These are phyloP conservation scores for Holothuria scabra DNA, from an alignment of 53 echinoderm and acorn worm species.

Conservation along the genomic window DNA sequence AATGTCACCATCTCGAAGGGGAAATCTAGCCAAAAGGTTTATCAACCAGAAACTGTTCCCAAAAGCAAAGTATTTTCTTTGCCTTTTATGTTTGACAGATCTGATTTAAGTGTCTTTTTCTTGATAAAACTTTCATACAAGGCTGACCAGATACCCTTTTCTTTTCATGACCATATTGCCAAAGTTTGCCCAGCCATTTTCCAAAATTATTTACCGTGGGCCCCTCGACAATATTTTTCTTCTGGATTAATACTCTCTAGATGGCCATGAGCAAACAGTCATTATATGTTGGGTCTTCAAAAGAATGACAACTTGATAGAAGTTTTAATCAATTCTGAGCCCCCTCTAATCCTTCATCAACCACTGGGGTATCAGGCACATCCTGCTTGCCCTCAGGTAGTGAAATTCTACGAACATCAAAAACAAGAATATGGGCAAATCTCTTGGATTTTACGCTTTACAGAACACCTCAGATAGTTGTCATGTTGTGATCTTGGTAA, in stretches of 20 bases:
- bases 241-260: neutral
- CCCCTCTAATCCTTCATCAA: slow-evolving; percentile 14
- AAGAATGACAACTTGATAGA: slow-evolving; percentile 44
- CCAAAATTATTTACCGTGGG: no score
- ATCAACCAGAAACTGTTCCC: no score
- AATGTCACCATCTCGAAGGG: no score
- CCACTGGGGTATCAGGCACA: slow-evolving; percentile 22
- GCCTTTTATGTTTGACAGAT: no score
- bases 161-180: no score
- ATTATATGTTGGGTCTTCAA: slow-evolving; percentile 37
- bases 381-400: slow-evolving; percentile 21
- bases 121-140: no score
- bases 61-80: no score
- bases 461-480: slow-evolving; percentile 14
- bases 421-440: slow-evolving; percentile 22
- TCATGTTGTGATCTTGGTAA: slow-evolving; percentile 27
- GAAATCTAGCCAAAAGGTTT: no score
- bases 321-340: slow-evolving; percentile 35
- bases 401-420: slow-evolving; percentile 11
- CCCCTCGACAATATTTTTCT: slow-evolving; percentile 4
- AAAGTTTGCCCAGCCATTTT: no score
- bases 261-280: slow-evolving; percentile 21
- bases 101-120: no score
- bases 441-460: slow-evolving; percentile 33
- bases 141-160: no score